Evolutionary conservation across 2,888 invertebrate genomes (phyloP), one percentile per base, ranked within the genome.

Genomic region (Slavum lentiscoides): DNA sequence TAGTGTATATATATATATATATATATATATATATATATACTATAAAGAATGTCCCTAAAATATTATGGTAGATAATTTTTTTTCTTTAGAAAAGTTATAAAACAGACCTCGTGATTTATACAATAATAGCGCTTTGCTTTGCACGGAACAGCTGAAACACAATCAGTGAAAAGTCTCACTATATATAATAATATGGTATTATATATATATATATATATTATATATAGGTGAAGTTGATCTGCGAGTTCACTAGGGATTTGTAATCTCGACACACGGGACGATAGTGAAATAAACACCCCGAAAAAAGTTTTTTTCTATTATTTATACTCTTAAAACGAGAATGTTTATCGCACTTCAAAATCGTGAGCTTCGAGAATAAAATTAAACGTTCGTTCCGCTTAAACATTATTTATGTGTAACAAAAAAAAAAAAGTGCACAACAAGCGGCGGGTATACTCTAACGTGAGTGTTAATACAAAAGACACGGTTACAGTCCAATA

Each of bases 301-400:
- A 39, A 68, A 58, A 62, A 74, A 19, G 61, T 62, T 73, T 62
- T 43, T 62, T 11, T 30, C 53, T 74, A 62, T 74, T 62, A 74
- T 73, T 73, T 73, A 62, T 62, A 74, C n/a, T 62, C 23, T 74
- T 73, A 53, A 73, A 62, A 62, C 53, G 30, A 74, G 62, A 49
- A 62, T 30, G 49, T 74, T 62, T 62, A 74, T 74, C 62, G 15
- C n/a, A 15, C 6, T n/a, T 62, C 9, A 17, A 30, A 49, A 74
- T 74, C 53, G 30, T 21, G 30, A 74, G 62, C 19, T 8, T 49
- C 8, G 30, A 62, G 30, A 49, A 62, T 62, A 53, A 74, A 74
- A 62, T 74, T 62, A 30, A 74, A 53, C 11, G 15, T 15, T 3
- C 30, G 5, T 30, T 30, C 7, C 55, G 15, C 13, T 23, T 23